Evolutionary conservation across 2,797 vertebrate genomes (phyloP), one percentile per base, ranked within the genome.

Genomic region (Lagocephalus sceleratus): DNA sequence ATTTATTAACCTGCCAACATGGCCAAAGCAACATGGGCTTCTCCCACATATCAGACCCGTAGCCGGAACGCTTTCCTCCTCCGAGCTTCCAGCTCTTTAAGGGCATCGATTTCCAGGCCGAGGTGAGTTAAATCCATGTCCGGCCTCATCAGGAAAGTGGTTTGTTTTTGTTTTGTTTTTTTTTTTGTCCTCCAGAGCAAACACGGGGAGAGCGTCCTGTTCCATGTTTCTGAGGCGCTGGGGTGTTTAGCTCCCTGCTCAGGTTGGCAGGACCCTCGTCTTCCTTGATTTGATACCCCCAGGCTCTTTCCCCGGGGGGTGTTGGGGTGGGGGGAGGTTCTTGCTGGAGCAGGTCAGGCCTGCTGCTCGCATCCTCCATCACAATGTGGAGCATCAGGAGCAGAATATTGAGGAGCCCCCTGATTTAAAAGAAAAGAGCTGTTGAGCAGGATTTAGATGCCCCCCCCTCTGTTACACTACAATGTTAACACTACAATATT

Each of bases 321-420:
- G n/a, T n/a, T n/a, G n/a, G 32, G 32, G 11, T 1, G 12, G 11
- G 5, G 32, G 53, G 19, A 16, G 51, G n/a, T n/a, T 17, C n/a
- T 41, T 15, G 20, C 44, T 51, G 56, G 46, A 41, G 22, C 40
- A 6, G 49, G 44, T 32, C 58, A 66, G 56, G 59, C 47, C 60
- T 68, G 61, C 60, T 68, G 64, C 58, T 75, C 61, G 22, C 22
- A 54, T 66, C 55, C 19, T 71, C 67, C 57, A 38, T 66, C 54
- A 54, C 57, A 46, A 58, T 53, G 62, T 26, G 38, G 57, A 25
- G 59, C 35, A 42, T 11, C 19, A 47, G 26, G 26, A 60, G 2
- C 21, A 54, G 38, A 39, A 47, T 52, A 51, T 45, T 19, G 12
- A 19, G 21, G 25, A 12, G 35, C 32, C 32, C 32, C 12, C 9